These are phyloP conservation scores for Vesta saturnalis DNA, from an alignment of 2,888 invertebrate species.

Conservation along the genomic window DNA sequence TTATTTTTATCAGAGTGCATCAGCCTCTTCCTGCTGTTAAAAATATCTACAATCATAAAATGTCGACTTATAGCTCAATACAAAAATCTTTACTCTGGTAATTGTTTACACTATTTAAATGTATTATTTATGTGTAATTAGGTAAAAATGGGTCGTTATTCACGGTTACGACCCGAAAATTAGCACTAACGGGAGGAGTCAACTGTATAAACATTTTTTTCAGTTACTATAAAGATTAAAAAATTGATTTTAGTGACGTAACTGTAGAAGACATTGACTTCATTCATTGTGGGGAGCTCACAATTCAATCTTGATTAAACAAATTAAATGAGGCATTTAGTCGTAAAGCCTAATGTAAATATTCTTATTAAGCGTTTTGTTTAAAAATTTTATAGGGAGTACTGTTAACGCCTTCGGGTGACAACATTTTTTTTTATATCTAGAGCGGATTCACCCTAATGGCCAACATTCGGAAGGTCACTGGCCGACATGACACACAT, in stretches of 20 bases:
- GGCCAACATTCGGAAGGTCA: slow-evolving; percentile 40
- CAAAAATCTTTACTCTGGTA: no score
- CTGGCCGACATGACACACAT: slow-evolving; percentile 36
- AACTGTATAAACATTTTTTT: no score
- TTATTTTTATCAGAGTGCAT: slow-evolving; percentile 33
- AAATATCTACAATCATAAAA: slow-evolving; percentile 30
- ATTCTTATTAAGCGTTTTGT: no score
- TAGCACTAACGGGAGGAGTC: no score
- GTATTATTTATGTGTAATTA: no score
- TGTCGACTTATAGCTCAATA: neutral
- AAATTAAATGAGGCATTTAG: neutral
- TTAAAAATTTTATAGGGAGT: neutral
- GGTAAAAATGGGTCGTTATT: no score
- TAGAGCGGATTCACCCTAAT: slow-evolving; percentile 37
- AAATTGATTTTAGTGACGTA: no score
- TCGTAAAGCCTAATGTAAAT: no score
- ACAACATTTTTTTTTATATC: slow-evolving; percentile 18
- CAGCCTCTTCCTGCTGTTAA: slow-evolving; percentile 28
- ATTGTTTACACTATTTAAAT: no score
- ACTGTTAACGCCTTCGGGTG: slow-evolving; percentile 18
- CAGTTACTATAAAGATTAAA: no score
- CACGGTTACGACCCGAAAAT: no score
- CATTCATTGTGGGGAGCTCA: no score
- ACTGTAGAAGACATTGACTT: neutral
- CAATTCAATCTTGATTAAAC: neutral